A percentile compares a stretch with the other conserved stretches of the same genome.
Conservation (phyloP, 2,888 invertebrate genomes). For the Melanostoma scalare region DNA sequence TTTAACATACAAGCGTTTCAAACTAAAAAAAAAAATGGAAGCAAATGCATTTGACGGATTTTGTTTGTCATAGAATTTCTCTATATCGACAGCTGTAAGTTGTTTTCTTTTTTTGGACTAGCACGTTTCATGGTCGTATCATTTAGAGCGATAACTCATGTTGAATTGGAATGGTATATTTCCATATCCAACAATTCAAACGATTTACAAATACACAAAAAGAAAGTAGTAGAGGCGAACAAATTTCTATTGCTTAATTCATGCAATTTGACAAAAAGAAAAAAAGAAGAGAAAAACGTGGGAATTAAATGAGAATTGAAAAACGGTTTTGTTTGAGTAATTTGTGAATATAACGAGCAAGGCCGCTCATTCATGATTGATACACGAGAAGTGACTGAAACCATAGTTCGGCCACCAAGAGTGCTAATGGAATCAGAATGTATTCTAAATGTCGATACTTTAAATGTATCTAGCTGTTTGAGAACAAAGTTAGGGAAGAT, state of each 20-base stretch:
- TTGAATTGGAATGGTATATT: not conserved
- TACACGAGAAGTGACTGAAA: no score
- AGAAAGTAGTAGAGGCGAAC: not conserved
- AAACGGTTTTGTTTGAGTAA: no score
- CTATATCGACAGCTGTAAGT: not conserved
- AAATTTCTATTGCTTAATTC: no score
- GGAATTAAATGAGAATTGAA: no score
- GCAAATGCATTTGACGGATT: constrained; percentile 9
- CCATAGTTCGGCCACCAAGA: no score
- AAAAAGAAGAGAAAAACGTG: no score
- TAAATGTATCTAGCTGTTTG: no score
- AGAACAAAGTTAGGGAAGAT: no score
- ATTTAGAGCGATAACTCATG: constrained; percentile 6
- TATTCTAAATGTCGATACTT: no score
- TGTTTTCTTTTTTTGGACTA: not conserved
- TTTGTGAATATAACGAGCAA: no score
- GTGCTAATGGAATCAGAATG: no score
- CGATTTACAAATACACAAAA: not conserved
- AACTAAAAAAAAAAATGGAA: not conserved
- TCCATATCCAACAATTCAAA: not conserved
- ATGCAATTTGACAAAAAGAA: not conserved
- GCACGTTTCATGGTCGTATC: not conserved
- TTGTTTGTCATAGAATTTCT: constrained; percentile 5
- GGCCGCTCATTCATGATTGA: no score
- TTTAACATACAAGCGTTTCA: not conserved